These are phyloP conservation scores for Corvus moneduloides DNA, from an alignment of 2,113 vertebrate species.

Conservation along the genomic window DNA sequence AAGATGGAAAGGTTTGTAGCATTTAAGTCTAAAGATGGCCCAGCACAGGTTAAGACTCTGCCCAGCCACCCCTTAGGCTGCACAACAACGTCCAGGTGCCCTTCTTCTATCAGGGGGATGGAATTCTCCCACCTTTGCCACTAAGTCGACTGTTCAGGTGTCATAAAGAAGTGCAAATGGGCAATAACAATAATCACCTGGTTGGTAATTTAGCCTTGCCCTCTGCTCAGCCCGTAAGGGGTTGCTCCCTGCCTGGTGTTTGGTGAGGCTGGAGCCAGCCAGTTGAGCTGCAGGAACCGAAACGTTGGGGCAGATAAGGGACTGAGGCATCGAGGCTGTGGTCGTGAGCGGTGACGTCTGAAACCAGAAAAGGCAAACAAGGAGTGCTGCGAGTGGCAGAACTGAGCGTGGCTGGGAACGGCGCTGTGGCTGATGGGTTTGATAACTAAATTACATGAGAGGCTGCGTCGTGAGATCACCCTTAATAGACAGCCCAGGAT, in stretches of 20 bases:
- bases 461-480: conserved; percentile 10
- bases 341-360: not conserved
- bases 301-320: not conserved
- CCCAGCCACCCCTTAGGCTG: not conserved
- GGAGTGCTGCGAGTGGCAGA: not conserved
- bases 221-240: not conserved
- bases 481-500: conserved; percentile 24
- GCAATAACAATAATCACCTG: not conserved
- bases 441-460: conserved; percentile 54
- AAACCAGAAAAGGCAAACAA: not conserved
- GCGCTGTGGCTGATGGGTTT: not conserved
- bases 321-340: not conserved
- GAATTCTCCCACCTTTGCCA: not conserved
- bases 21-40: not conserved
- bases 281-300: not conserved
- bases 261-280: not conserved
- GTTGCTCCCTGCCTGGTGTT: not conserved
- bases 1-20: not conserved
- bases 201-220: not conserved
- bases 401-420: not conserved
- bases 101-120: not conserved
- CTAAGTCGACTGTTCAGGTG: not conserved
- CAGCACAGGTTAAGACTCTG: not conserved
- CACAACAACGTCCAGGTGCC: not conserved
- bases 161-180: not conserved